Conservation (phyloP, 1,140 invertebrate genomes). For the Scaptomyza pallida region DNA sequence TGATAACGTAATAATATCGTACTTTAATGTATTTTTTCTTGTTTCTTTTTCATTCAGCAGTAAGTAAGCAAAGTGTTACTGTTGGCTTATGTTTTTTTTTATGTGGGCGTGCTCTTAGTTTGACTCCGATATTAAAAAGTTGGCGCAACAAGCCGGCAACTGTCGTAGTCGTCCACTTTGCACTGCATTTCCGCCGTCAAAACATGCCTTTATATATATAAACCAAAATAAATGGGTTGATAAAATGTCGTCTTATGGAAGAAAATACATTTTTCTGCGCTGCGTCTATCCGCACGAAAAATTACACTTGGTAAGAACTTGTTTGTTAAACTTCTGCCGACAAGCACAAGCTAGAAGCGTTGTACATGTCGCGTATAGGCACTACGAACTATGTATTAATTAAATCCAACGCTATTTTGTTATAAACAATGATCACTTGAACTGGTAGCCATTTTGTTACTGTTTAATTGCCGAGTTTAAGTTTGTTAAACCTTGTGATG, state of each 20-base stretch:
- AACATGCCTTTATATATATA: background rate
- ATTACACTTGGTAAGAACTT: slow-evolving; percentile 28
- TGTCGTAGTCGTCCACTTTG: slow-evolving; percentile 6
- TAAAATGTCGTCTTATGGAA: slow-evolving; percentile 14
- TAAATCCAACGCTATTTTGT: background rate
- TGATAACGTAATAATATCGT: background rate
- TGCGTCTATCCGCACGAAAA: slow-evolving; percentile 14
- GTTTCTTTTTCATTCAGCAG: slow-evolving; percentile 11
- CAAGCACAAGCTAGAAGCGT: slow-evolving; percentile 4
- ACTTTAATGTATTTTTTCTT: slow-evolving; percentile 8
- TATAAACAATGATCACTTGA: background rate
- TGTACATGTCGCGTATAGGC: background rate
- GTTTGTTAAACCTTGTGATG: slow-evolving; percentile 40
- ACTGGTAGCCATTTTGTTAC: slow-evolving; percentile 30
- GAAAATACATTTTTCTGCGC: slow-evolving; percentile 13
- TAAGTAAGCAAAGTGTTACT: slow-evolving; percentile 9
- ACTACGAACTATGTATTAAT: background rate
- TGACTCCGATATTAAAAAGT: slow-evolving; percentile 7
- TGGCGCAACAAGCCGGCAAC: slow-evolving; percentile 40
- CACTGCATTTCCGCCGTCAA: background rate
- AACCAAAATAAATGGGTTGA: background rate
- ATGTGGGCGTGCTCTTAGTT: background rate
- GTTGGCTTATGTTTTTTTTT: background rate
- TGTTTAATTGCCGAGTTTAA: slow-evolving; percentile 35
- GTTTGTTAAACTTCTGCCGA: slow-evolving; percentile 23